Conservation (phyloP, 1,140 invertebrate genomes). For the Drosophila kepulauana region DNA sequence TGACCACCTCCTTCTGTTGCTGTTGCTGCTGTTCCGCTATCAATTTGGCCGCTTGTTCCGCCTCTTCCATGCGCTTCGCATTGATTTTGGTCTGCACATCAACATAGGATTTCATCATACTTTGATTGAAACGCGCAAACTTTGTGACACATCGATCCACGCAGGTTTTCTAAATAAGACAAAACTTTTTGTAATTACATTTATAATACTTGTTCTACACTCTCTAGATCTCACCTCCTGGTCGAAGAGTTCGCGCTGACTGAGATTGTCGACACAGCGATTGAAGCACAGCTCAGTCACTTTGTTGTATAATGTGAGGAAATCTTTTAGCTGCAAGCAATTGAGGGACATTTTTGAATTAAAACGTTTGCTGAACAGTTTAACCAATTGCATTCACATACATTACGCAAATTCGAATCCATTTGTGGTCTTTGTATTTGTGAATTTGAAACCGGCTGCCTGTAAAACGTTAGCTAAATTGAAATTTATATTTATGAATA, state of each 20-base stretch:
- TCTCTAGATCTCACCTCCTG: constrained; percentile 87
- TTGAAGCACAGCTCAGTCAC: constrained; percentile 93
- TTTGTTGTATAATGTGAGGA: constrained; percentile 94
- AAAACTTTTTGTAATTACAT: background rate
- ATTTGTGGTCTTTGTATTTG: constrained; percentile 23
- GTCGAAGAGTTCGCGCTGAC: constrained; percentile 89
- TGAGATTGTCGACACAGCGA: constrained; percentile 94
- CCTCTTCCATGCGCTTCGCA: constrained; percentile 69
- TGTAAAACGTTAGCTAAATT: too few species aligned
- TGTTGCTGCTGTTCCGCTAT: constrained; percentile 57
- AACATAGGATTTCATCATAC: constrained; percentile 86
- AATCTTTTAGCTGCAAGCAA: constrained; percentile 90
- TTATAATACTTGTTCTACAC: background rate
- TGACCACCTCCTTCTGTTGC: constrained; percentile 41
- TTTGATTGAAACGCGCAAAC: constrained; percentile 94
- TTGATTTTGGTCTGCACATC: constrained; percentile 79
- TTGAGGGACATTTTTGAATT: background rate
- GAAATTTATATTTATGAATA: too few species aligned
- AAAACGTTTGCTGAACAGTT: background rate
- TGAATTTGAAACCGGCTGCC: too few species aligned
- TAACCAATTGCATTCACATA: constrained; percentile 21
- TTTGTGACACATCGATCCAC: constrained; percentile 94
- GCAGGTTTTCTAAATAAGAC: constrained; percentile 88
- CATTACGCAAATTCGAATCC: constrained; percentile 75
- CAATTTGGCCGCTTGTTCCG: constrained; percentile 63